phyloP scores from a whole-genome alignment of 2,888 invertebrate species.

The Callosobruchus maculatus region DNA sequence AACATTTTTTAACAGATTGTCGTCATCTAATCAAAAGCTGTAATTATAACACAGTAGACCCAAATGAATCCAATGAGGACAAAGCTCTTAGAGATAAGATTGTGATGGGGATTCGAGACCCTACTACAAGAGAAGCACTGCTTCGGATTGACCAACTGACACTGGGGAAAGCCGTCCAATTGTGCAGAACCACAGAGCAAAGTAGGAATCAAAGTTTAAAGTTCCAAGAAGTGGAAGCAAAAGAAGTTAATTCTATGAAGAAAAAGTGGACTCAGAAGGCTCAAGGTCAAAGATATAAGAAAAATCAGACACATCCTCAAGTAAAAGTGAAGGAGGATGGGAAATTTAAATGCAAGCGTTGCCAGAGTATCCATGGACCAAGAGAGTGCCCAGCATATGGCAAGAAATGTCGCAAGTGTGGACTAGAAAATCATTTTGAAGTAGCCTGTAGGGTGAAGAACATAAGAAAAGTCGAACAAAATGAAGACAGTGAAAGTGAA shows the following conservation, averaged over 20 bases:
- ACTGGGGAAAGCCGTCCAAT: conserved; percentile 19
- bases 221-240: conserved; percentile 23
- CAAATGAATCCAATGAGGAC: conserved; percentile 17
- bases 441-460: conserved; percentile 17
- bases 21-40: conserved; percentile 12
- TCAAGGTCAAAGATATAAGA: too few species aligned
- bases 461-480: conserved; percentile 13
- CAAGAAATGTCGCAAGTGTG: conserved; percentile 23
- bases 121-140: conserved; percentile 22
- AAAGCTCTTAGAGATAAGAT: conserved; percentile 24
- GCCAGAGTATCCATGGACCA: conserved; percentile 18
- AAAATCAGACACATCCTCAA: too few species aligned
- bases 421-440: conserved; percentile 22
- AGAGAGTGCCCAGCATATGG: conserved; percentile 25
- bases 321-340: conserved; percentile 3
- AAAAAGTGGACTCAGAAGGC: conserved; percentile 6
- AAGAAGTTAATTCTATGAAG: conserved; percentile 5
- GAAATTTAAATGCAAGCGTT: conserved; percentile 20
- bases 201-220: too few species aligned
- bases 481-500: too few species aligned
- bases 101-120: conserved; percentile 22
- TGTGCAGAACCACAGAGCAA: conserved; percentile 25
- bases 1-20: conserved; percentile 24
- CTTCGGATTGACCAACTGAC: too few species aligned
- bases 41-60: conserved; percentile 15